Conservation (phyloP, 1,140 invertebrate genomes). For the Nasonia longicornis region DNA sequence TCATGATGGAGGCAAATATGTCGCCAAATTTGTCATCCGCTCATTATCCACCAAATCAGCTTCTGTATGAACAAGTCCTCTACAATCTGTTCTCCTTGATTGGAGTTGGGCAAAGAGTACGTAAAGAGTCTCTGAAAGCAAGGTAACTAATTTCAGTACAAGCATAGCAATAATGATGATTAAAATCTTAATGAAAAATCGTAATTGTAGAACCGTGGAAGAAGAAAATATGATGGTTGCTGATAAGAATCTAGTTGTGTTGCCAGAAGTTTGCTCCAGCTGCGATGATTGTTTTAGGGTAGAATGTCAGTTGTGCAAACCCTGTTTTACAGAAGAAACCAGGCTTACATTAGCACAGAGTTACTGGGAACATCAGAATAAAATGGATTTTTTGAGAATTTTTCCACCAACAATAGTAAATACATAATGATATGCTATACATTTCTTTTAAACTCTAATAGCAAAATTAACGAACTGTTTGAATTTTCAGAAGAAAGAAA, state of each 20-base stretch:
- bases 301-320: conserved; percentile 83
- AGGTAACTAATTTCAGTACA: conserved; percentile 57
- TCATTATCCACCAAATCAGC: conserved; percentile 88
- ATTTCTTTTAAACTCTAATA: conserved; percentile 35
- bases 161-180: background rate
- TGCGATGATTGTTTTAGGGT: conserved; percentile 74
- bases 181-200: conserved; percentile 12
- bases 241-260: conserved; percentile 84
- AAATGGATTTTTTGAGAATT: conserved; percentile 82
- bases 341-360: conserved; percentile 75
- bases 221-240: conserved; percentile 79
- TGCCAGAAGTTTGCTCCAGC: conserved; percentile 79
- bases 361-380: conserved; percentile 83
- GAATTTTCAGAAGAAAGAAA: conserved; percentile 64
- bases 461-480: conserved; percentile 19
- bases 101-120: conserved; percentile 76
- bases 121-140: conserved; percentile 58
- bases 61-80: conserved; percentile 93
- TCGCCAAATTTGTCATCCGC: conserved; percentile 95
- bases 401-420: conserved; percentile 83
- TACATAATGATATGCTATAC: conserved; percentile 42
- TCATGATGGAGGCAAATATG: conserved; percentile 97
- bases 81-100: conserved; percentile 87
- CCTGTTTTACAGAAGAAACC: conserved; percentile 78
- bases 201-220: conserved; percentile 60